Percentiles rank a stretch among this genome's conserved stretches.
These are phyloP conservation scores for Carduelis carduelis DNA, from an alignment of 2,797 vertebrate genomes.

Conservation along the genomic window DNA sequence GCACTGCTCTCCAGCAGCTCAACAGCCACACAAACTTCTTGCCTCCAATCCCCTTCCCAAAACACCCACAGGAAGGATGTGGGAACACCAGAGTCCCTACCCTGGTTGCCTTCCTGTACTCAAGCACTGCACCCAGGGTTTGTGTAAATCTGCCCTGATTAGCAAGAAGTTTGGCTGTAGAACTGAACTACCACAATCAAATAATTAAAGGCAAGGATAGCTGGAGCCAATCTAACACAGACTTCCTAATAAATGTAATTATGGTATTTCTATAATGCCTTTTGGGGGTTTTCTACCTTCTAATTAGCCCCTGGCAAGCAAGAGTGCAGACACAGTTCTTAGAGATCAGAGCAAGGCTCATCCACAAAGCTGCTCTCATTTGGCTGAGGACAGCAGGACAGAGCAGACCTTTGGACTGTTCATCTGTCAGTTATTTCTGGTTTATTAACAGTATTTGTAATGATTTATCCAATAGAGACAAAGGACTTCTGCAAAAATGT, in stretches of 20 bases:
- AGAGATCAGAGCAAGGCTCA: background rate
- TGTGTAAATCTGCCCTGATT: background rate
- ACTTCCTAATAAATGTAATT: background rate
- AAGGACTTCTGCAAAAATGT: background rate
- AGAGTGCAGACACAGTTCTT: background rate
- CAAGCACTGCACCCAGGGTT: background rate
- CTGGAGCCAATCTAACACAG: background rate
- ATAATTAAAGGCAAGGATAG: background rate
- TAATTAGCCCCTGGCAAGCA: background rate
- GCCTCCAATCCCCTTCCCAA: background rate
- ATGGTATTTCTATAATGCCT: background rate
- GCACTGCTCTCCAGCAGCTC: background rate
- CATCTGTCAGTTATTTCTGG: background rate
- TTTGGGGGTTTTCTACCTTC: background rate
- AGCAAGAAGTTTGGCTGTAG: background rate
- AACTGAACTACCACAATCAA: background rate
- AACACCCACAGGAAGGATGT: background rate
- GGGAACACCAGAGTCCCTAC: background rate
- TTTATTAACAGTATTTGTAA: background rate
- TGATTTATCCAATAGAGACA: background rate
- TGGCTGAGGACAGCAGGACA: background rate
- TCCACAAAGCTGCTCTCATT: background rate
- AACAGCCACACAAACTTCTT: background rate
- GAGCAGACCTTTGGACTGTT: background rate
- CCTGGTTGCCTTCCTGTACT: background rate